Base-by-base conservation (phyloP, 2,888 invertebrate genomes). In the Eutolmus rufibarbis region DNA sequence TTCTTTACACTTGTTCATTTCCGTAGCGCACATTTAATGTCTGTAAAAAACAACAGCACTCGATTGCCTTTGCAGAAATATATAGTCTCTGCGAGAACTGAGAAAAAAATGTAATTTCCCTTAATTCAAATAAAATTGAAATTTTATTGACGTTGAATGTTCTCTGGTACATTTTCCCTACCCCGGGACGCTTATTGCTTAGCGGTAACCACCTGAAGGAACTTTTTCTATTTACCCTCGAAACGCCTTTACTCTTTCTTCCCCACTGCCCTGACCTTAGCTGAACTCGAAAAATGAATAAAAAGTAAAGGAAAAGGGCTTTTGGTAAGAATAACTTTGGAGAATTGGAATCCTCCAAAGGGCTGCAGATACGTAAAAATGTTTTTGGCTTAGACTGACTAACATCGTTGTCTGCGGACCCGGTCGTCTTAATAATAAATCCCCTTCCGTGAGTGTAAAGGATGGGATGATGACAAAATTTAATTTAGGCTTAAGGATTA, bases 91-190 rank as follows among this genome's bases (percentile, higher is more conserved):
- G 12, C 66, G 7, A 66, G 7, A n/a, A 66, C 8, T 19, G 28
- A 66, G 19, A 43, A 81, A 81, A 40, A 81, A 81, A 81, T 19
- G 81, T 81, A 81, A 81, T 81, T 81, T 81, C 81, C 34, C 56
- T 56, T 81, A 81, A 81, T 81, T 51, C 81, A 56, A 81, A 56
- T 81, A 81, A 81, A 81, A 81, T 81, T 81, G 81, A 81, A 81
- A 81, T 81, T 81, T 81, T 81, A 81, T 81, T 81, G 56, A 56
- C 51, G 56, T 31, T 31, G 81, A 51, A 81, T 81, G 81, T 81
- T 81, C 51, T 16, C 81, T 31, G 56, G 51, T 81, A 43, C 79
- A 51, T 1, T 46, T 51, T n/a, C 51, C 28, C 23, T 1, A 1
- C 16, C 16, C 14, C 16, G 3, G 19, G 8, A n/a, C 46, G 4